These are phyloP conservation scores for Drosophila obscura DNA, from an alignment of 1,140 invertebrate genomes.

Conservation along the genomic window DNA sequence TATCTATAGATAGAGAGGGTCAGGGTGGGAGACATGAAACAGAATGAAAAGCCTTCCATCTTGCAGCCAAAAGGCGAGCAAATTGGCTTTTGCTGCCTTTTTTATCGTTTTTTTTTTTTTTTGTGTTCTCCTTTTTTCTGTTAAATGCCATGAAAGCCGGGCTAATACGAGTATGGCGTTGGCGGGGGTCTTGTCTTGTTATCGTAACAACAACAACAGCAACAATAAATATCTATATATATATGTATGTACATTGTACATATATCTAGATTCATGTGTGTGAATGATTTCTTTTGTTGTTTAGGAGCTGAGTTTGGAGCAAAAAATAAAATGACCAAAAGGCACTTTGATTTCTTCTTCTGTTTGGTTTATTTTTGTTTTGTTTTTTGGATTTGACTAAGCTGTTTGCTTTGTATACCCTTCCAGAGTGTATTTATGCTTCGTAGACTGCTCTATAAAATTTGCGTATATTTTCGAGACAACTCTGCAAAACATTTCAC, in stretches of 20 bases:
- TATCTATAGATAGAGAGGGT: conserved; percentile 6
- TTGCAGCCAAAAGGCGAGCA: conserved; percentile 54
- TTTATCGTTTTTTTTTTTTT: conserved; percentile 10
- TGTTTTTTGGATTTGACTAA: conserved; percentile 20
- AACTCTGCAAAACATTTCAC: too few relatives aligned
- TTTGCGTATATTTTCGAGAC: too few relatives aligned
- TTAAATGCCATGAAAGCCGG: conserved; percentile 66
- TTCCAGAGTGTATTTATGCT: conserved; percentile 4
- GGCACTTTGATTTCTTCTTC: conserved; percentile 33
- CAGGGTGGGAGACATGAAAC: neutral
- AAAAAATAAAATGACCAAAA: conserved; percentile 31
- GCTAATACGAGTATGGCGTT: conserved; percentile 68
- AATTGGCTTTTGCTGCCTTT: conserved; percentile 47
- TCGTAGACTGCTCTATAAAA: neutral
- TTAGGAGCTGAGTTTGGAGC: neutral
- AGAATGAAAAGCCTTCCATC: conserved; percentile 32
- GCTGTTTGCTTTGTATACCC: conserved; percentile 6
- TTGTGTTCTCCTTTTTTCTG: neutral
- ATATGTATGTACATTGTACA: conserved; percentile 33
- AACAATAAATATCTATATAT: conserved; percentile 45
- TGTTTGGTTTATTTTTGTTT: neutral
- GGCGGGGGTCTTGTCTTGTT: conserved; percentile 63
- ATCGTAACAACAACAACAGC: conserved; percentile 43
- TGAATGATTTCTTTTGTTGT: conserved; percentile 62
- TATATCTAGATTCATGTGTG: conserved; percentile 20